Conservation (phyloP, 2,113 vertebrate genomes). For the Vidua macroura region DNA sequence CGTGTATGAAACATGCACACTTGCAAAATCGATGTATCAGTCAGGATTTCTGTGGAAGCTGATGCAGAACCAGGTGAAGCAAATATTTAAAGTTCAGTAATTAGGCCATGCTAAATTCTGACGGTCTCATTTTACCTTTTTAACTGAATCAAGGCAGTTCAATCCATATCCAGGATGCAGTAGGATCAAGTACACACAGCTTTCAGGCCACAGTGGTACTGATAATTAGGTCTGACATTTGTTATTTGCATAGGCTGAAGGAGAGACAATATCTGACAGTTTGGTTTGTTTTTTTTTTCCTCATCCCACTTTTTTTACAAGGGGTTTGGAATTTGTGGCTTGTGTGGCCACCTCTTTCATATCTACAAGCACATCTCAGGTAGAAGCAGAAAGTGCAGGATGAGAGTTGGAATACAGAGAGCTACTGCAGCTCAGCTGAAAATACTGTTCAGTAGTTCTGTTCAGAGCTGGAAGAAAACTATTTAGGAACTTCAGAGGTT, state of each 20-base stretch:
- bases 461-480: background rate
- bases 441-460: background rate
- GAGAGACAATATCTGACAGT: background rate
- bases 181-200: background rate
- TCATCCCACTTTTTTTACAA: background rate
- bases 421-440: background rate
- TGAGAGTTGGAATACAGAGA: background rate
- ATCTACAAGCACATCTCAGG: background rate
- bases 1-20: background rate
- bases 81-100: background rate
- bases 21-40: accelerated
- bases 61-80: background rate
- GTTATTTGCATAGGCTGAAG: background rate
- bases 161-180: background rate
- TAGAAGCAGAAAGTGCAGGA: background rate
- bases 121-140: background rate
- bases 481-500: background rate
- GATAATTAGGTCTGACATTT: background rate
- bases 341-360: background rate
- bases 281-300: background rate
- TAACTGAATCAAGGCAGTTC: background rate
- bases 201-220: background rate
- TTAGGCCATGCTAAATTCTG: background rate
- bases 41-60: background rate
- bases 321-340: background rate